phyloP scores from a whole-genome alignment of 1,140 invertebrate genomes.

The Ips typographus region DNA sequence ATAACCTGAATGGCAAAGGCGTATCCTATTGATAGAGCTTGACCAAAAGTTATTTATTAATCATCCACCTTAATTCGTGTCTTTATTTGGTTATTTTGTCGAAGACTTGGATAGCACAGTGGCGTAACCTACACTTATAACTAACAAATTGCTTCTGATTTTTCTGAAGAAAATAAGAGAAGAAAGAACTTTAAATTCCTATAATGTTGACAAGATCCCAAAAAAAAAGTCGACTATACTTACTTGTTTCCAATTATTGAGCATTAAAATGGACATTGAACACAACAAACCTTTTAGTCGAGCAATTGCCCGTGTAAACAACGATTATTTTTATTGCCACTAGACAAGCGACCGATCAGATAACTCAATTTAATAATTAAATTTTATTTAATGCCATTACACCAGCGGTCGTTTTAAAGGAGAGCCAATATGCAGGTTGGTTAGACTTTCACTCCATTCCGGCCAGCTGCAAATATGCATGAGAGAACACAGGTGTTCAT shows the following conservation, averaged over 20 bases:
- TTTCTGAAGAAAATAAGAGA: no score
- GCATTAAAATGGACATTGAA: not conserved
- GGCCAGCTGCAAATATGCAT: constrained; percentile 3
- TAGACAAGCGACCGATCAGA: not conserved
- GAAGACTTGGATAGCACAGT: not conserved
- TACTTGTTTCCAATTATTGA: no score
- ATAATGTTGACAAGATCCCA: no score
- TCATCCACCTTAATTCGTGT: not conserved
- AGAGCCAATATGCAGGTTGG: not conserved
- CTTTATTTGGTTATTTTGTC: not conserved
- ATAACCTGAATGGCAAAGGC: no score
- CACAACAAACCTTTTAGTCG: constrained; percentile 4
- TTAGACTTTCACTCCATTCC: constrained; percentile 3
- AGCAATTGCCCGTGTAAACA: constrained; percentile 2
- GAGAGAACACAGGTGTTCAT: constrained; percentile 5
- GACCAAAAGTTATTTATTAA: constrained; percentile 3
- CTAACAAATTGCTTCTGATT: no score
- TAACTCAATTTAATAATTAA: constrained; percentile 6
- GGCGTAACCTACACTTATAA: not conserved
- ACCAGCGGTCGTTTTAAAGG: not conserved
- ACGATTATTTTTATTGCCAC: constrained; percentile 1
- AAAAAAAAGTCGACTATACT: no score
- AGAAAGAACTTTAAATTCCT: no score
- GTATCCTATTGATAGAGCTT: no score
- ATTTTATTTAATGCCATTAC: constrained; percentile 2